Percentiles rank a stretch among this genome's conserved stretches.
Conservation (phyloP, 2,888 invertebrate species). For the Cyclophora punctaria region DNA sequence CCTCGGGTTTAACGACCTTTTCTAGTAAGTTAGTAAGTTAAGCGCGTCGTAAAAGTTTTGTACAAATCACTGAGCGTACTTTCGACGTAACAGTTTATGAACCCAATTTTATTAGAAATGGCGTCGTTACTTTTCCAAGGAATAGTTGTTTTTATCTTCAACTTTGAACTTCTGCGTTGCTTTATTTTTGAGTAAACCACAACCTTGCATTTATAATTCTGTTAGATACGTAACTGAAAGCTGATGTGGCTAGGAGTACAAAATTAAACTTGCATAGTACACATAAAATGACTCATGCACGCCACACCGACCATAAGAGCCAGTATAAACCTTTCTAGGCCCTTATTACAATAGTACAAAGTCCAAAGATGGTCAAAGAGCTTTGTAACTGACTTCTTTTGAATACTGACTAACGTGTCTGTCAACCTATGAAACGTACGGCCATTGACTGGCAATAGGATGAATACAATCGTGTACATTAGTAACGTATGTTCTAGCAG, state of each 20-base stretch:
- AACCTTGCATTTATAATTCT: slow-evolving; percentile 7
- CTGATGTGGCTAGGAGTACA: slow-evolving; percentile 17
- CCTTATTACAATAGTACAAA: slow-evolving; percentile 14
- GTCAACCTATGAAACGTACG: slow-evolving; percentile 3
- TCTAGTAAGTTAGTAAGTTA: no score
- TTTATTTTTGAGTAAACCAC: slow-evolving; percentile 12
- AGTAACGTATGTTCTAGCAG: no score
- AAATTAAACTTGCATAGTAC: slow-evolving; percentile 18
- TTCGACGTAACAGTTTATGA: no score
- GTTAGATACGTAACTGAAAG: slow-evolving; percentile 11
- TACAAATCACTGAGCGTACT: no score
- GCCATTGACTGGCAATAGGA: slow-evolving; percentile 14
- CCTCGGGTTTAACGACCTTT: no score
- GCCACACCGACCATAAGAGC: slow-evolving; percentile 7
- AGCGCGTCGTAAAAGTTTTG: no score
- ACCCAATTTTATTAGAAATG: neutral
- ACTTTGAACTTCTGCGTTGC: slow-evolving; percentile 6
- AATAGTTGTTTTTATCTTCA: slow-evolving; percentile 5
- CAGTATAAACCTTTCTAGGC: slow-evolving; percentile 2
- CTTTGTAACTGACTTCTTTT: slow-evolving; percentile 9
- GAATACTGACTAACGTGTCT: slow-evolving; percentile 8
- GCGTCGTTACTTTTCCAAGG: slow-evolving; percentile 10
- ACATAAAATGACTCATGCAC: slow-evolving; percentile 18
- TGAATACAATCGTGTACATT: no score
- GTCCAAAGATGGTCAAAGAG: slow-evolving; percentile 4